These are phyloP conservation scores for Falco punctatus DNA, from an alignment of 2,113 vertebrate genomes.

Conservation along the genomic window DNA sequence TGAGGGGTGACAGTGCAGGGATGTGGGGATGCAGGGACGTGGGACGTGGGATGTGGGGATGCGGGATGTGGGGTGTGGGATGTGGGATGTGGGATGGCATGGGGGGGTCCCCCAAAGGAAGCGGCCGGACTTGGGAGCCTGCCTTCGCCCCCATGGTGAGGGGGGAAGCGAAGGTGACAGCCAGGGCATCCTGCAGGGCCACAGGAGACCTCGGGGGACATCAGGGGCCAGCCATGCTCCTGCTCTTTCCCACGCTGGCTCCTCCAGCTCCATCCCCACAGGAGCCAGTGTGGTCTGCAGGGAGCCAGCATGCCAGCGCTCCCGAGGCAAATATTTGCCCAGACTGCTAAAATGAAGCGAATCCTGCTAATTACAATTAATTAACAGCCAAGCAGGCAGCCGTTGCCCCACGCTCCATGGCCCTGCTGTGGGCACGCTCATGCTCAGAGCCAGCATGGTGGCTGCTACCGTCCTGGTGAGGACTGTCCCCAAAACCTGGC, in stretches of 20 bases:
- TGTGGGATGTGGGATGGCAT: not conserved
- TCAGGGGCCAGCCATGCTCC: fast-evolving
- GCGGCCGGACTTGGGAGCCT: not conserved
- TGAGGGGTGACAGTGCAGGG: too few relatives aligned
- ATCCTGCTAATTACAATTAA: not conserved
- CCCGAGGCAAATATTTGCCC: not conserved
- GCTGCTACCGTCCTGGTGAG: not conserved
- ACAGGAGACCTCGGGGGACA: not conserved
- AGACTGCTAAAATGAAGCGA: not conserved
- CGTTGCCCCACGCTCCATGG: fast-evolving
- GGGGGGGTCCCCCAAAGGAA: not conserved
- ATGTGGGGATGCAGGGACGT: not conserved
- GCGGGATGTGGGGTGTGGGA: not conserved
- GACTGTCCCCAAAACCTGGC: not conserved
- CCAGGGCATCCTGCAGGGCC: not conserved
- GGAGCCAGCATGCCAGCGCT: not conserved
- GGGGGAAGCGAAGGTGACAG: not conserved
- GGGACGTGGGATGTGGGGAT: not conserved
- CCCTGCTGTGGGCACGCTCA: fast-evolving
- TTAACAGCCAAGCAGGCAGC: not conserved
- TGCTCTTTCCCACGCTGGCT: not conserved
- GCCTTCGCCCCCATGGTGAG: fast-evolving
- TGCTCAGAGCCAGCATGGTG: fast-evolving
- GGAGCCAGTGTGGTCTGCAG: not conserved
- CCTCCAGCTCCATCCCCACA: not conserved